These are phyloP conservation scores for Sylvietta virens DNA, from an alignment of 2,113 vertebrate genomes.

Conservation along the genomic window DNA sequence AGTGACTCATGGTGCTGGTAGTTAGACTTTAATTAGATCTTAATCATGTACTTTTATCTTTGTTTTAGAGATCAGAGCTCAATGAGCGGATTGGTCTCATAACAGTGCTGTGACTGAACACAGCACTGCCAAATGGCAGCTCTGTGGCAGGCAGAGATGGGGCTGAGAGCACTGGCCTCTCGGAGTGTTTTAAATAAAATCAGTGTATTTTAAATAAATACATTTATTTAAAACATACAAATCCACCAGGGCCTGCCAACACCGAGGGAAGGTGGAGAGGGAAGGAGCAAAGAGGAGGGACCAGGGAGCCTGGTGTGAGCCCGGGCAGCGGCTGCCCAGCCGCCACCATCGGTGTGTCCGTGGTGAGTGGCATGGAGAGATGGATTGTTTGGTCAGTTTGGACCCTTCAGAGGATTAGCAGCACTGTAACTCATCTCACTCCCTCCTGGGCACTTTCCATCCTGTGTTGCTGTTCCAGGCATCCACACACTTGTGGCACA, in stretches of 20 bases:
- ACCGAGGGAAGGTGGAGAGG: not conserved
- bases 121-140: not conserved
- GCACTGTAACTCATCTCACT: not conserved
- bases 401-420: not conserved
- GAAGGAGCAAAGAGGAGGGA: not conserved
- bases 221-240: not conserved
- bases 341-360: not conserved
- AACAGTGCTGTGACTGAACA: not conserved
- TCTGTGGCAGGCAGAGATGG: not conserved
- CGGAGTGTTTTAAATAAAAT: not conserved
- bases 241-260: not conserved
- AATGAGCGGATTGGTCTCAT: slow-evolving; percentile 8
- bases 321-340: accelerated
- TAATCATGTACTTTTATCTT: slow-evolving; percentile 32
- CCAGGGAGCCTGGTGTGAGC: accelerated
- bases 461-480: not conserved
- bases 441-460: not conserved
- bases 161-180: not conserved
- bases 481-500: accelerated
- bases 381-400: not conserved
- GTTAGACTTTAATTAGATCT: slow-evolving; percentile 32
- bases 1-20: slow-evolving; percentile 3
- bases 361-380: not conserved
- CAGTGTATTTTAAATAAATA: not conserved
- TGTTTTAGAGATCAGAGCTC: slow-evolving; percentile 31